These are phyloP conservation scores for Tachypleus tridentatus DNA, from an alignment of 1,140 invertebrate genomes.

Conservation along the genomic window DNA sequence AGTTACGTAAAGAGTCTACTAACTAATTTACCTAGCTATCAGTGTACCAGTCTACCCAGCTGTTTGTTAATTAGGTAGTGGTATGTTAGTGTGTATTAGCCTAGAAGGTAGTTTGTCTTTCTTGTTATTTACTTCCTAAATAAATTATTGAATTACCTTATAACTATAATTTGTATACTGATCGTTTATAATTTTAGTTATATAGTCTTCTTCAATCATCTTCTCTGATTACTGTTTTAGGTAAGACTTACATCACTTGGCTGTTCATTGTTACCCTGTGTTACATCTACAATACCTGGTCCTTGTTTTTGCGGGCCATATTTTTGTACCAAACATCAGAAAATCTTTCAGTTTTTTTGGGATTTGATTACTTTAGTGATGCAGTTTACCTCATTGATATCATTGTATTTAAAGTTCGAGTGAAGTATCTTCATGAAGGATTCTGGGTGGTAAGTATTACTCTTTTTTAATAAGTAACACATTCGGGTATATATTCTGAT, in stretches of 20 bases:
- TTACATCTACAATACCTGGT: conserved; percentile 79
- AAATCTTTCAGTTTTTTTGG: conserved; percentile 59
- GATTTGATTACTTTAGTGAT: conserved; percentile 65
- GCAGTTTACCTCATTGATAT: conserved; percentile 73
- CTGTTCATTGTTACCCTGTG: conserved; percentile 60
- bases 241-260: conserved; percentile 59
- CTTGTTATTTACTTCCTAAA: too few species aligned
- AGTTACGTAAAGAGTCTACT: too few species aligned
- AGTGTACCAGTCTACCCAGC: too few species aligned
- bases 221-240: conserved; percentile 1
- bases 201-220: background rate
- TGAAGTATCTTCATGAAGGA: conserved; percentile 60
- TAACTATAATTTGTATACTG: too few species aligned
- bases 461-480: too few species aligned
- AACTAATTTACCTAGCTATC: too few species aligned
- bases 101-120: too few species aligned
- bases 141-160: too few species aligned
- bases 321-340: conserved; percentile 68
- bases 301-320: conserved; percentile 64
- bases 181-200: too few species aligned
- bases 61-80: too few species aligned
- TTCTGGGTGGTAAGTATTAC: conserved; percentile 48
- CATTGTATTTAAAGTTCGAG: conserved; percentile 59
- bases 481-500: too few species aligned
- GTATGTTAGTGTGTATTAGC: too few species aligned